phyloP scores from a whole-genome alignment of 2,797 vertebrate genomes.

The Sebastes vulpes region DNA sequence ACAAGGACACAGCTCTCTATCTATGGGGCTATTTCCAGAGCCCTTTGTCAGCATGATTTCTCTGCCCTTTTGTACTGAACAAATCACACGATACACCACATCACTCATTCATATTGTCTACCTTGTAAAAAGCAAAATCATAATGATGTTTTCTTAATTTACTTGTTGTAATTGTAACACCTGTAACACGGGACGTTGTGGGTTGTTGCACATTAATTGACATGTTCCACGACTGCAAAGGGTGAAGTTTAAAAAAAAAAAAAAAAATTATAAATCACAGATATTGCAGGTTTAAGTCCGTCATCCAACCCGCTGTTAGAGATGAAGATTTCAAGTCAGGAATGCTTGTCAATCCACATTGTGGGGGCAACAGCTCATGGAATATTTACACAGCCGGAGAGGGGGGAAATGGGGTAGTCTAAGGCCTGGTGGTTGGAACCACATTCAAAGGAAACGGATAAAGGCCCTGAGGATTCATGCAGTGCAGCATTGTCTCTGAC shows the following conservation, averaged over 20 bases:
- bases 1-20: slow-evolving; percentile 58
- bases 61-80: slow-evolving; percentile 42
- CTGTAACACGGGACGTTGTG: background rate
- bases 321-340: slow-evolving; percentile 55
- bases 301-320: slow-evolving; percentile 30
- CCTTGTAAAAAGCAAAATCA: background rate
- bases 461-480: slow-evolving; percentile 83
- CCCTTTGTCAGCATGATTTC: slow-evolving; percentile 64
- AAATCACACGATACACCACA: slow-evolving; percentile 24
- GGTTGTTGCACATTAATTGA: background rate
- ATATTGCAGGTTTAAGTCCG: background rate
- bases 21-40: slow-evolving; percentile 42
- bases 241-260: no score
- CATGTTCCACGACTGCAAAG: background rate
- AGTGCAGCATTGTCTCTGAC: slow-evolving; percentile 78
- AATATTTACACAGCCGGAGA: slow-evolving; percentile 83
- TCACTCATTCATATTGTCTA: slow-evolving; percentile 28
- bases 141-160: background rate
- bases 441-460: slow-evolving; percentile 83
- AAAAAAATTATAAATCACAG: background rate
- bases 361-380: slow-evolving; percentile 72
- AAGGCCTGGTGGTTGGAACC: slow-evolving; percentile 77
- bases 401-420: slow-evolving; percentile 54
- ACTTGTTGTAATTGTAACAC: background rate
- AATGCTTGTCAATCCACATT: slow-evolving; percentile 69